Base-by-base conservation (phyloP, 1,140 invertebrate genomes). In the Belonocnema kinseyi region DNA sequence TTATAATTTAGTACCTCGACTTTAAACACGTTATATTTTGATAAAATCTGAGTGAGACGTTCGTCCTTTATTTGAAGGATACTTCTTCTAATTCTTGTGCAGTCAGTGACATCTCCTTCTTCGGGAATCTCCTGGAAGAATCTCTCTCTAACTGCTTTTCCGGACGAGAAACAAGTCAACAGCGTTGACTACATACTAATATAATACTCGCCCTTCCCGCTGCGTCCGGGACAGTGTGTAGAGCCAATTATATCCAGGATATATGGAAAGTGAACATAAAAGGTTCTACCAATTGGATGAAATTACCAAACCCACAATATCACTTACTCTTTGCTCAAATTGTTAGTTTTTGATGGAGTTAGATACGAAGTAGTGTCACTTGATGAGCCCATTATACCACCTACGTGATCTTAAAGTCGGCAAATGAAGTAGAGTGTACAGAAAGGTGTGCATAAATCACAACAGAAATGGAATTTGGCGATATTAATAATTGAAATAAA, bases 61-160 rank as follows among this genome's bases (percentile, higher is more conserved):
- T 54, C 16, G 53, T 54, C 8, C n/a, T 54, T 54, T 54, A 54
- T 54, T 54, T 54, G 7, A 54, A 54, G 13, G 53, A 54, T 54
- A 19, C 53, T 54, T 17, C 54, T 54, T 77, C 52, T 56, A 77
- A 56, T 77, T 61, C 54, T 75, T 54, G 51, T 75, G 72, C 26
- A 56, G 51, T 56, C 40, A 58, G 56, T 74, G 72, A 71, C 72
- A 58, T 78, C 16, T 10, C 13, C 11, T 16, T 54, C n/a, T 50
- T 74, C 46, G 17, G 13, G 54, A 40, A 74, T 14, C 19, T 74
- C 26, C 19, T 58, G 19, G 19, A 19, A 11, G 17, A 21, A 21
- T 46, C 26, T 66, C 26, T 66, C 61, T 66, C 61, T 66, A 66
- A 66, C 21, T 66, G 33, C 61, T 66, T 66, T 66, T 66, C 61